phyloP scores from a whole-genome alignment of 2,888 invertebrate species.

The Cataglyphis altisquamis region DNA sequence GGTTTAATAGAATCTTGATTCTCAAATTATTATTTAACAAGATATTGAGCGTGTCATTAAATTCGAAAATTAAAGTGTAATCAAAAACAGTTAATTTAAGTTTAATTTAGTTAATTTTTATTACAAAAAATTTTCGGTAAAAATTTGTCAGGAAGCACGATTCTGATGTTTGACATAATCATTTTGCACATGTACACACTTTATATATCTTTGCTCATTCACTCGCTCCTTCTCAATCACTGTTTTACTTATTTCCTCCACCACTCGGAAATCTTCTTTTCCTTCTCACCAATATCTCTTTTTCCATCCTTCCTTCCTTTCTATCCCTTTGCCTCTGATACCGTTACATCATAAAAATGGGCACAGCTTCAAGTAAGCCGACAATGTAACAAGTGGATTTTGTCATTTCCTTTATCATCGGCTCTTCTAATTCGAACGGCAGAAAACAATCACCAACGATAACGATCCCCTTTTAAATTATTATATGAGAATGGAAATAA shows the following conservation, averaged over 20 bases:
- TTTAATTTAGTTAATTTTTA: neutral
- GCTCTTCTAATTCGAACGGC: constrained; percentile 2
- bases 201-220: constrained; percentile 28
- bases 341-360: constrained; percentile 23
- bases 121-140: neutral
- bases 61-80: neutral
- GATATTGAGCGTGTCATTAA: neutral
- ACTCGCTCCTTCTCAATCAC: constrained; percentile 60
- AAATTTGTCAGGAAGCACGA: neutral
- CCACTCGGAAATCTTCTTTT: constrained; percentile 69
- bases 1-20: neutral
- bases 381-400: constrained; percentile 81
- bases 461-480: neutral
- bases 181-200: neutral
- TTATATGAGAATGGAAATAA: neutral
- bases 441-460: neutral
- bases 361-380: constrained; percentile 43
- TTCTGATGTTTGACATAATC: neutral
- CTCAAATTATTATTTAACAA: neutral
- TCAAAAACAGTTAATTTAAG: neutral
- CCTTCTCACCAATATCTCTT: constrained; percentile 50
- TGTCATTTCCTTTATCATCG: constrained; percentile 71
- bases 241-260: constrained; percentile 69
- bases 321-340: constrained; percentile 6
- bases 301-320: constrained; percentile 7